Conservation (phyloP, 2,113 vertebrate genomes). For the Petrocephalus zakoni region DNA sequence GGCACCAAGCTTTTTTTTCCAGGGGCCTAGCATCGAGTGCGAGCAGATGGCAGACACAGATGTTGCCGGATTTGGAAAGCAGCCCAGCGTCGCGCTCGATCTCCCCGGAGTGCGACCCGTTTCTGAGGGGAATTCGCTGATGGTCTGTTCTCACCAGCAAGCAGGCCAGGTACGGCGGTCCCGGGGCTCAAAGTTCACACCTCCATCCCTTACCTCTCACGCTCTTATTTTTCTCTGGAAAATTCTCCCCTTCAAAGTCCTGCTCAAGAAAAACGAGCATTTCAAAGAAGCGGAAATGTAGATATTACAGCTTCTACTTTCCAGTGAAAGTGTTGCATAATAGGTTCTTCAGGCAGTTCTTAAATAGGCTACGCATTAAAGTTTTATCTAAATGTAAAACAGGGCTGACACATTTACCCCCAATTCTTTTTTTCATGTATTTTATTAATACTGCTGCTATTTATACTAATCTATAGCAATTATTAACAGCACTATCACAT, state of each 20-base stretch:
- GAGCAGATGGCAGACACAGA: conserved; percentile 67
- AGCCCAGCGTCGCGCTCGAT: conserved; percentile 46
- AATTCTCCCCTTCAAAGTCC: conserved; percentile 35
- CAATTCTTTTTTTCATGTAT: neutral
- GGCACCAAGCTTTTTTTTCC: conserved; percentile 40
- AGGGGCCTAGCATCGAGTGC: conserved; percentile 53
- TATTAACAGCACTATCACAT: neutral
- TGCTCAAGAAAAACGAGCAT: conserved; percentile 13
- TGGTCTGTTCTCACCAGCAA: conserved; percentile 49
- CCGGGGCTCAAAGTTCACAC: conserved; percentile 45
- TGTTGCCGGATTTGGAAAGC: conserved; percentile 61
- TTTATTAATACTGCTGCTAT: conserved; percentile 5
- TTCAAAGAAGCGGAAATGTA: neutral
- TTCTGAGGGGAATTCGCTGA: conserved; percentile 56
- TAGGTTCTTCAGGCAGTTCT: neutral
- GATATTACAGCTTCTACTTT: neutral
- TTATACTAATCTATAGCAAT: neutral
- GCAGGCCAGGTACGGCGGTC: conserved; percentile 43
- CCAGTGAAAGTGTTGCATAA: neutral
- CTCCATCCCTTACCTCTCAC: conserved; percentile 33
- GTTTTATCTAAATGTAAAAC: conserved; percentile 16
- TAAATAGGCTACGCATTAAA: conserved; percentile 1
- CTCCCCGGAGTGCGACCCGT: conserved; percentile 53
- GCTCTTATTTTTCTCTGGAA: conserved; percentile 24
- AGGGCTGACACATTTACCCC: conserved; percentile 1